Base-by-base conservation (phyloP, 2,888 invertebrate species). In the Gonocerus acuteangulatus region DNA sequence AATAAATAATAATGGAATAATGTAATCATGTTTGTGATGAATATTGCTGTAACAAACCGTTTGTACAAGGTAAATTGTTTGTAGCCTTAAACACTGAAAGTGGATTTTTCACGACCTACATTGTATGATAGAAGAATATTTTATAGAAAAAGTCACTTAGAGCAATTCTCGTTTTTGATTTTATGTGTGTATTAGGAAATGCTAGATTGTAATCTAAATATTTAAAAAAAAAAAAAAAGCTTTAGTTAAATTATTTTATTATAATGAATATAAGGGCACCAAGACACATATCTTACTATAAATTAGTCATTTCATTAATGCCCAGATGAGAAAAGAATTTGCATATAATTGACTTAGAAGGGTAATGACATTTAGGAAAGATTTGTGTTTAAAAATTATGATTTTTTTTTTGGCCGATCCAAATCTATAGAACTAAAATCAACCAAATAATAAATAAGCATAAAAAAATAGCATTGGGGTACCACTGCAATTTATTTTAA, bases 201-300 rank as follows among this genome's bases (percentile, higher is more conserved):
- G 54, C 54, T 54, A 54, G 54, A 39, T 54, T 54, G 39, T 15
- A 42, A 19, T 39, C 36, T 23, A 49, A 32, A 52, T 11, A 47
- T 47, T 19, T 47, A 18, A 42, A 6, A 27, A 42, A 23, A 54
- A 18, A 42, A 6, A 27, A 42, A 23, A 54, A 19, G 54, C 54
- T 54, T 36, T 39, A 39, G 27, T 39, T 39, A 39, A 39, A 39
- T 39, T 39, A 39, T 39, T 39, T 39, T 39, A 39, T 39, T 39
- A 39, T 9, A 39, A 39, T 27, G 27, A 54, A 54, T 54, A 23
- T 57, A 44, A 47, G 57, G 57, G 57, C 57, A 57, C 57, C 57
- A 57, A 57, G 34, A 57, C 47, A 57, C 57, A 57, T 57, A 57
- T 57, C 57, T 57, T 57, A 57, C 23, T 44, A 47, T 57, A 32